phyloP scores from a whole-genome alignment of 2,113 vertebrate genomes.

The Elephantulus edwardii region DNA sequence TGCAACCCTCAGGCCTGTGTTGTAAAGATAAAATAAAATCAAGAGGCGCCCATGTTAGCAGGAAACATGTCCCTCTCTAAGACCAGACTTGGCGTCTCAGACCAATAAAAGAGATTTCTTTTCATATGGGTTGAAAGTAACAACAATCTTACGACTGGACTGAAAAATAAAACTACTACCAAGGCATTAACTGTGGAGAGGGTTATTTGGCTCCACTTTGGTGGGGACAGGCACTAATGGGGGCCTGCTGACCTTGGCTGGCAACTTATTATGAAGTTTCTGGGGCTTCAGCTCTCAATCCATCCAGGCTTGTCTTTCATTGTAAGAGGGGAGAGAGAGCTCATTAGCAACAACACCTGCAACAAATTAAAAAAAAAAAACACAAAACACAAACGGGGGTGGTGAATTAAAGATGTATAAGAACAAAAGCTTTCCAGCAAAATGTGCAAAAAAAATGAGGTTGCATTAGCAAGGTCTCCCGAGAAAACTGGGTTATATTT shows the following conservation, averaged over 20 bases:
- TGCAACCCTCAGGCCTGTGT: constrained; percentile 52
- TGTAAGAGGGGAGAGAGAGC: constrained; percentile 45
- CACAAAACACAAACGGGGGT: no score
- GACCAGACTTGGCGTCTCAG: constrained; percentile 36
- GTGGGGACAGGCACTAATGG: neutral
- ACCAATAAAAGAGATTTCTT: constrained; percentile 60
- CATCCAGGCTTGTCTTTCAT: constrained; percentile 65
- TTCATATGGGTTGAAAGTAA: constrained; percentile 38
- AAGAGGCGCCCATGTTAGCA: constrained; percentile 23
- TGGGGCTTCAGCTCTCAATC: constrained; percentile 66
- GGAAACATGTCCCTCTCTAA: constrained; percentile 46
- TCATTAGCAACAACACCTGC: constrained; percentile 81
- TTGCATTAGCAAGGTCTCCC: constrained; percentile 61
- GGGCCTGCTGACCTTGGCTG: constrained; percentile 56
- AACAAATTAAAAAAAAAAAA: constrained; percentile 73
- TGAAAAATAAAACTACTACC: neutral
- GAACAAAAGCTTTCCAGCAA: constrained; percentile 68
- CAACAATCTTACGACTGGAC: neutral
- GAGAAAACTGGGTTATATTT: constrained; percentile 58
- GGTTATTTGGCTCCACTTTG: neutral
- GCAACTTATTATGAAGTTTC: constrained; percentile 55
- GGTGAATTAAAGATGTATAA: constrained; percentile 29
- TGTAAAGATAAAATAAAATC: constrained; percentile 63
- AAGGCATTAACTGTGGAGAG: constrained; percentile 23
- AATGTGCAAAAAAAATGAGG: constrained; percentile 63